A percentile compares a stretch with the other conserved stretches of the same genome.
phyloP scores from a whole-genome alignment of 2,113 vertebrate genomes.

The Neopipo cinnamomea region DNA sequence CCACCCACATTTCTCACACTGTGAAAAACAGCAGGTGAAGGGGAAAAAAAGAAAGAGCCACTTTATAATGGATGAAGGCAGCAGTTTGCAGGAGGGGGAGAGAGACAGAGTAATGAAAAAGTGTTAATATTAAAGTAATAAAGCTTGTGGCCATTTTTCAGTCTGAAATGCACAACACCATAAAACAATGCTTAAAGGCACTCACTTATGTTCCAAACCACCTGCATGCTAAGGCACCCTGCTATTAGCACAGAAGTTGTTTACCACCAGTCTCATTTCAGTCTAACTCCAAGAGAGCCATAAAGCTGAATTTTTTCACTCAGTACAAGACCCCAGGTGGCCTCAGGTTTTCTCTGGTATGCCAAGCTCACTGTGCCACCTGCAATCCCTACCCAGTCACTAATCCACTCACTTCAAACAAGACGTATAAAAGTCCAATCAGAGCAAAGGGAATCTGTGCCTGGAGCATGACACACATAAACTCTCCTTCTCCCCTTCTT shows the following conservation, averaged over 20 bases:
- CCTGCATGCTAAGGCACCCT: conserved; percentile 36
- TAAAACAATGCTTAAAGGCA: conserved; percentile 51
- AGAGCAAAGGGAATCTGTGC: background rate
- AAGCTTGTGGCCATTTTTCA: conserved; percentile 45
- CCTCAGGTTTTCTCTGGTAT: background rate
- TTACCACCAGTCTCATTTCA: conserved; percentile 44
- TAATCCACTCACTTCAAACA: background rate
- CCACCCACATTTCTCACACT: background rate
- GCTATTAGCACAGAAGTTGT: conserved; percentile 61
- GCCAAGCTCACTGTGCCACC: background rate
- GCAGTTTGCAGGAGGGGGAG: background rate
- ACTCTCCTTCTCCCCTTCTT: background rate
- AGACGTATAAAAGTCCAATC: background rate
- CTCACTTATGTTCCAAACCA: conserved; percentile 37
- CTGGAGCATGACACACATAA: accelerated
- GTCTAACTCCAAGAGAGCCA: conserved; percentile 11
- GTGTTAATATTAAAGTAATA: conserved; percentile 40
- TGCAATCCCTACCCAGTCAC: background rate
- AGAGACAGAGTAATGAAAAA: background rate
- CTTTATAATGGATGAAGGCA: conserved; percentile 14
- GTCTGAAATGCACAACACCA: background rate
- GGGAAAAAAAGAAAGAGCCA: background rate
- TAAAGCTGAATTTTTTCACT: background rate
- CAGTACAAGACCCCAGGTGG: background rate
- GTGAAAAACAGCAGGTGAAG: background rate